These are phyloP conservation scores for Scaptomyza graminum DNA, from an alignment of 1,140 invertebrate genomes.

Conservation along the genomic window DNA sequence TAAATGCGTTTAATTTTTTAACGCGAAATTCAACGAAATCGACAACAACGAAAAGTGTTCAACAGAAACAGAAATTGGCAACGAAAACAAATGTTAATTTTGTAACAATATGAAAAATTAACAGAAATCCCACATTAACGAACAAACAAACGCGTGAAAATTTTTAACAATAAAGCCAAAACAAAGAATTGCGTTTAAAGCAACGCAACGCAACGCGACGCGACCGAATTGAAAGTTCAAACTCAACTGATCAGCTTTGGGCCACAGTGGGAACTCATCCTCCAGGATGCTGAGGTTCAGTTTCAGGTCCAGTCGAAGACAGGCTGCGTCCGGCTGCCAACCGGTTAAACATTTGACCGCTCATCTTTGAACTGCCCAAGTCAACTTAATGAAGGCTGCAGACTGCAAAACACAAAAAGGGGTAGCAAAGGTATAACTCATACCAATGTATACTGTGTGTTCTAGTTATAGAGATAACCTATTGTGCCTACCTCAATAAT, in stretches of 20 bases:
- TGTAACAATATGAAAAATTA: constrained; percentile 49
- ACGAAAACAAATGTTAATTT: constrained; percentile 50
- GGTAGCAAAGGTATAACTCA: not conserved
- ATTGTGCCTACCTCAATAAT: constrained; percentile 76
- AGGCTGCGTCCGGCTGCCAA: constrained; percentile 70
- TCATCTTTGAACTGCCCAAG: constrained; percentile 73
- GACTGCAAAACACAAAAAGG: not conserved
- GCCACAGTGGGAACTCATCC: constrained; percentile 31
- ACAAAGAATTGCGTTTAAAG: constrained; percentile 51
- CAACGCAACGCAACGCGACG: constrained; percentile 76
- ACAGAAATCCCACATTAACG: constrained; percentile 74
- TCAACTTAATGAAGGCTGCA: constrained; percentile 52
- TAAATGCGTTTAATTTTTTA: constrained; percentile 4
- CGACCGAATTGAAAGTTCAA: constrained; percentile 80
- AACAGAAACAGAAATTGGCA: constrained; percentile 40
- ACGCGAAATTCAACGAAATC: constrained; percentile 5
- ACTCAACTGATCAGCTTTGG: constrained; percentile 67
- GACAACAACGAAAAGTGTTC: constrained; percentile 5
- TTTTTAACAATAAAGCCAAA: constrained; percentile 56
- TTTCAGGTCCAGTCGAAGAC: constrained; percentile 68
- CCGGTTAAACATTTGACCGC: constrained; percentile 57
- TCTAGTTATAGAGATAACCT: constrained; percentile 37
- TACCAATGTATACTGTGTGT: not conserved
- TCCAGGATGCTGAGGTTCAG: constrained; percentile 58
- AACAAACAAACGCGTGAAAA: constrained; percentile 57